Evolutionary conservation across 1,140 invertebrate species (phyloP), one percentile per base, ranked within the genome.

Genomic region (Drosophila punjabiensis): DNA sequence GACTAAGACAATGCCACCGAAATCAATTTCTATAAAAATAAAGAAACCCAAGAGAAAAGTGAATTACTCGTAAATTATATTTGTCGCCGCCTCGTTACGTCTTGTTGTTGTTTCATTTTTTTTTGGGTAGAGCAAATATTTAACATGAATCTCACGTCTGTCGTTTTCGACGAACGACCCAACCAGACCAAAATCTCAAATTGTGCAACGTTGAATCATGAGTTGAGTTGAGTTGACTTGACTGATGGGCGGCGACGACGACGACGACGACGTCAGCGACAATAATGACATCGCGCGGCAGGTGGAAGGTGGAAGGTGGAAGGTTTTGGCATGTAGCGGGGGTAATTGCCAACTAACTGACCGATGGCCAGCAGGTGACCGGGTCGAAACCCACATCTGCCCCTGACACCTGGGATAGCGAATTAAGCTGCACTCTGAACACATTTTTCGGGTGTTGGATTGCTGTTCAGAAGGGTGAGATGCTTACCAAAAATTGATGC

Each of bases 131-230:
- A 47, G 37, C 58, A 64, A 63, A 67, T 65, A 81, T 81, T 89
- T 88, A 79, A 78, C 78, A 88, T 88, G 74, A 79, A 79, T 79
- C 85, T 88, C 85, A 88, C 85, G 85, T 88, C 77, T 79, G 75
- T 56, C 81, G 78, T 81, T 85, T 83, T 76, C 86, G 63, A 65
- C 74, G 81, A 88, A 84, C 74, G 73, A 66, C 39, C 75, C 43
- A 79, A 69, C 56, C 55, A 81, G 48, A 77, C 74, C 85, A 89
- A 76, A 75, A 87, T 77, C 76, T 74, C 50, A 82, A 79, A 80
- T 79, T 79, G 76, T 79, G 76, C 76, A 79, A 79, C 62, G 76
- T 79, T 79, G 76, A 79, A 79, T 79, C 76, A 79, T 69, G 63
- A 39, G 14, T 52, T 9, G 63, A 39, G 14, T 52, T 9, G 32